Conservation (phyloP, 2,888 invertebrate species). For the Caenorhabditis sinica region DNA sequence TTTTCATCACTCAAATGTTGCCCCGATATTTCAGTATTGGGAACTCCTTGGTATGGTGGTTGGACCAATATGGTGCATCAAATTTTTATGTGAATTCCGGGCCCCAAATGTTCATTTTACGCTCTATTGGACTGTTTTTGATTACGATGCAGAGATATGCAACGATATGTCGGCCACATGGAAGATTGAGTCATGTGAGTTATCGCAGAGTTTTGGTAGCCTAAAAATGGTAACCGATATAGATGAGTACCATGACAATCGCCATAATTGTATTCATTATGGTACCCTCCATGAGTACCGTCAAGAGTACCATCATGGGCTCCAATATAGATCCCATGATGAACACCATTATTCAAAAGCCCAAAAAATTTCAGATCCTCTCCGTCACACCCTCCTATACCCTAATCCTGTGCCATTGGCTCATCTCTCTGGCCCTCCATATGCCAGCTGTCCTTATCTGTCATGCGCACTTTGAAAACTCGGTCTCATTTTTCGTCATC, state of each 20-base stretch:
- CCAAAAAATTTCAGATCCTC: conserved; percentile 23
- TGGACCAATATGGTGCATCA: conserved; percentile 37
- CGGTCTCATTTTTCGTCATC: conserved; percentile 44
- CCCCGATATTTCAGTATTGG: conserved; percentile 45
- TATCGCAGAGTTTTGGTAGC: not conserved
- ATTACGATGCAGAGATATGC: conserved; percentile 44
- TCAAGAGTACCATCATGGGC: too few species aligned
- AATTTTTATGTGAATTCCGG: conserved; percentile 44
- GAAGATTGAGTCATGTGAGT: conserved; percentile 42
- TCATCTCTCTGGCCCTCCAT: conserved; percentile 36
- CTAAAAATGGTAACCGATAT: not conserved
- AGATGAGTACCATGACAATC: too few species aligned
- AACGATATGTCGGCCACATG: conserved; percentile 34
- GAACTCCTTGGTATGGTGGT: conserved; percentile 29
- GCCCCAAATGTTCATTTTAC: conserved; percentile 50
- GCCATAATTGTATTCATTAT: too few species aligned
- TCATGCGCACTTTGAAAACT: conserved; percentile 52
- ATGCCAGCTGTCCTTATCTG: conserved; percentile 47
- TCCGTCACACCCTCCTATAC: conserved; percentile 35
- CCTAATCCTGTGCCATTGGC: conserved; percentile 39
- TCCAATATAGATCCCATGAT: too few species aligned
- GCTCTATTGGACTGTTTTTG: conserved; percentile 44
- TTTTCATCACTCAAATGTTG: conserved; percentile 49
- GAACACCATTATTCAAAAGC: too few species aligned
- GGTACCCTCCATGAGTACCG: too few species aligned